phyloP scores from a whole-genome alignment of 2,113 vertebrate genomes.

The Cryptotis parvus region DNA sequence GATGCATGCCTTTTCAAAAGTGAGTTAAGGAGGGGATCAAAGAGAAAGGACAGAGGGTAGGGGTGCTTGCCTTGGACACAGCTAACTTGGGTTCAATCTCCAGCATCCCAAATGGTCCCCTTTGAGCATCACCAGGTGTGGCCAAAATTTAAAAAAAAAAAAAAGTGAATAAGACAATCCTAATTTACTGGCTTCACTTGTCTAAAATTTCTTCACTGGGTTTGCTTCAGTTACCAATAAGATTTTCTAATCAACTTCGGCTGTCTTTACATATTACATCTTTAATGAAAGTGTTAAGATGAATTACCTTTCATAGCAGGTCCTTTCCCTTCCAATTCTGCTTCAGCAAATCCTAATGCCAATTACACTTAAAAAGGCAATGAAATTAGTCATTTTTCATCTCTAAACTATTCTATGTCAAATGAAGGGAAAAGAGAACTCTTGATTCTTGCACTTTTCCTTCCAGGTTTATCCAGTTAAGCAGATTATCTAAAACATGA shows the following conservation, averaged over 20 bases:
- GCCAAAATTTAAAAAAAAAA: too few relatives aligned
- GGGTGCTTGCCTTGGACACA: too few relatives aligned
- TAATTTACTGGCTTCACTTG: constrained; percentile 11
- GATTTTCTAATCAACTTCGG: constrained; percentile 32
- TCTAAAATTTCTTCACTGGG: constrained; percentile 44
- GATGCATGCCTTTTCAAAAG: constrained; percentile 35
- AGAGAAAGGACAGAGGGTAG: too few relatives aligned
- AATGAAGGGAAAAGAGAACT: background rate
- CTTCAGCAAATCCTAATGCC: constrained; percentile 22
- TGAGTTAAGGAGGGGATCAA: too few relatives aligned
- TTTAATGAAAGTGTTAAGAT: constrained; percentile 46
- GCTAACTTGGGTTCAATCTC: too few relatives aligned
- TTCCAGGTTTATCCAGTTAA: background rate
- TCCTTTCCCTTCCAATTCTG: background rate
- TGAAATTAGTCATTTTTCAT: constrained; percentile 39
- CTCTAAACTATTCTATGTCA: constrained; percentile 28
- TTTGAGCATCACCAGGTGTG: too few relatives aligned
- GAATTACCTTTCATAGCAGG: background rate
- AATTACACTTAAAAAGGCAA: constrained; percentile 46
- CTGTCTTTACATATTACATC: constrained; percentile 16
- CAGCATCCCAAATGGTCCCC: too few relatives aligned
- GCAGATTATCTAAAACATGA: constrained; percentile 14
- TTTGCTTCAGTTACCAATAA: constrained; percentile 51
- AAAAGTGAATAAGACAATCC: constrained; percentile 1
- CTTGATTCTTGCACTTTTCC: background rate